Evolutionary conservation across 2,113 vertebrate genomes (phyloP), one percentile per base, ranked within the genome.

Genomic region (Eidolon helvum): DNA sequence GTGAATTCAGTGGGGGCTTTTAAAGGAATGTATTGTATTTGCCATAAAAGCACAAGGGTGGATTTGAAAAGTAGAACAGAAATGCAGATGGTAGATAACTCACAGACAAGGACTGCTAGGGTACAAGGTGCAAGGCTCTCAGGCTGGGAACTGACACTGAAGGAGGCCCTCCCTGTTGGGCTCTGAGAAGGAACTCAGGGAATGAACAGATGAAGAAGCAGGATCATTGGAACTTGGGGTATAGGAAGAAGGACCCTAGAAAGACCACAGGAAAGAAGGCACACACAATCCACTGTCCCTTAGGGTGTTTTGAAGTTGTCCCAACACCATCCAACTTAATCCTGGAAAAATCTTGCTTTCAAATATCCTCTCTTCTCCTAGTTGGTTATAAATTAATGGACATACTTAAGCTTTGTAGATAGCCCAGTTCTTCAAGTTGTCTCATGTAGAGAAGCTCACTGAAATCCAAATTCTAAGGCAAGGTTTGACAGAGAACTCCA

Each of bases 51-150:
- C 30, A 68, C 26, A 74, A 48, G 50, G 15, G 38, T 90, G 40
- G 75, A 14, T 96, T 90, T 96, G 63, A 95, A 94, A 96, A 92
- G 61, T 26, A 84, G 53, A 84, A 69, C 40, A 92, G 66, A 95
- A 92, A 87, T 84, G 50, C 79, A 48, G 35, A 79, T 3, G 33
- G 68, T 90, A 75, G 53, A 78, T 91, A 57, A 57, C 87, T 93
- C 75, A 55, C 63, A 77, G 48, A 77, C 77, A 87, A 96, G 40
- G 48, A 66, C n/a, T 69, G 21, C 55, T 90, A 72, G 11, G 53
- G 53, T 2, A 21, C 30, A 91, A 66, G 45, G 40, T 59, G 22
- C 45, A 83, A 78, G 22, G 40, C 28, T 94, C 1, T 48, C 30
- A 12, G 38, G 43, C 75, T 92, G 28, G 43, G 19, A 93, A 87